Evolutionary conservation across 1,140 invertebrate species (phyloP).

Genomic region (Atta cephalotes): DNA sequence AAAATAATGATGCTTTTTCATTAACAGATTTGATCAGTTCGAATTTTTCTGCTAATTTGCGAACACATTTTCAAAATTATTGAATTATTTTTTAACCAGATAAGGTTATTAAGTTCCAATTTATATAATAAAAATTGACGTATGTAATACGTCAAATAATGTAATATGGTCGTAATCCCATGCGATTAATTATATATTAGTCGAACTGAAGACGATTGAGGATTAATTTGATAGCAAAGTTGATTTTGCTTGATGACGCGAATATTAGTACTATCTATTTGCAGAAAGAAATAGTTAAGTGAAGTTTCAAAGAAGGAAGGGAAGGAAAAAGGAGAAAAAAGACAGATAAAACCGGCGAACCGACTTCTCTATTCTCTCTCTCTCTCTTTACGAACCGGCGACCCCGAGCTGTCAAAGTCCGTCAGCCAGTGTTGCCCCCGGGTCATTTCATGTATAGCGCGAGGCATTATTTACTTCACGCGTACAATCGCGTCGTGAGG

Average conservation of each 20-base stretch:
- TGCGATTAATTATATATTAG: background rate
- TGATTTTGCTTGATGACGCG: background rate
- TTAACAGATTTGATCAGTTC: background rate
- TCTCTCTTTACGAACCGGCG: conserved; percentile 70
- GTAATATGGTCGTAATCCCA: background rate
- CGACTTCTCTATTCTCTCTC: conserved; percentile 62
- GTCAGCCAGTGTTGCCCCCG: conserved; percentile 73
- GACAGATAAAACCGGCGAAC: conserved; percentile 20
- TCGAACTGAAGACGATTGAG: background rate
- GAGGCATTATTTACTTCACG: conserved; percentile 70
- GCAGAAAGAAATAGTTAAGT: background rate
- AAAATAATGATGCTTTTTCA: background rate
- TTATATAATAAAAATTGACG: background rate
- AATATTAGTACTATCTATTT: background rate
- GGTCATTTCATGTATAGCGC: conserved; percentile 78
- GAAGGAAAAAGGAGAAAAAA: conserved; percentile 65
- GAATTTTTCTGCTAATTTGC: too few relatives aligned
- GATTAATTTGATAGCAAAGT: conserved; percentile 20
- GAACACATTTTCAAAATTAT: background rate
- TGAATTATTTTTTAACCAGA: background rate
- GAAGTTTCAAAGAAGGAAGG: background rate
- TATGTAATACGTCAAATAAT: background rate
- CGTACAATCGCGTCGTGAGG: conserved; percentile 13
- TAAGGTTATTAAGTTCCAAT: conserved; percentile 20
- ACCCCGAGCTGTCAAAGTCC: conserved; percentile 84